A percentile compares a stretch with the other conserved stretches of the same genome.
These are phyloP conservation scores for Crotalus helleri DNA, from an alignment of 2,113 vertebrate genomes.

Conservation along the genomic window DNA sequence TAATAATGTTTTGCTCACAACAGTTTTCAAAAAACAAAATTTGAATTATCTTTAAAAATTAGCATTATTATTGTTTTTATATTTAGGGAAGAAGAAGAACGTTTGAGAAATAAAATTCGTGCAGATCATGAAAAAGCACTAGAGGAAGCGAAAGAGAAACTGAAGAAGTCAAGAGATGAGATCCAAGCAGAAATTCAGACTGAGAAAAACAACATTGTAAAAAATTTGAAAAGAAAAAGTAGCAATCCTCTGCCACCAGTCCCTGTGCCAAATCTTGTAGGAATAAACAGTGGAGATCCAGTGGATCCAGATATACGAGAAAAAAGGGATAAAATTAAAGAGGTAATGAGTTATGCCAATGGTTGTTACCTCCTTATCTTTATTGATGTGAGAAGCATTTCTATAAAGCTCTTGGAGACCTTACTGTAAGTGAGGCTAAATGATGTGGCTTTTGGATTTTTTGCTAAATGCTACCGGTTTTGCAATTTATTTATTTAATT, in stretches of 20 bases:
- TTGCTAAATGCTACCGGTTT: not conserved
- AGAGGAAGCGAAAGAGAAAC: conserved; percentile 97
- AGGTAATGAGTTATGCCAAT: conserved; percentile 74
- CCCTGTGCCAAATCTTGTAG: conserved; percentile 89
- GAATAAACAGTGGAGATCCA: conserved; percentile 87
- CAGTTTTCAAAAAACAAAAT: not conserved
- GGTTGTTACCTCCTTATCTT: not conserved
- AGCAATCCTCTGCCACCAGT: conserved; percentile 84
- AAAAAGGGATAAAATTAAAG: conserved; percentile 95
- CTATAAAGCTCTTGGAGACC: not conserved
- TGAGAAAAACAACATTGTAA: conserved; percentile 87
- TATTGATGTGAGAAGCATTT: not conserved
- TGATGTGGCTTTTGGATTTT: not conserved
- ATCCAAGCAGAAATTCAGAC: conserved; percentile 95
- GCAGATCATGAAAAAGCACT: conserved; percentile 95
- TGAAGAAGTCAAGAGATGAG: conserved; percentile 91
- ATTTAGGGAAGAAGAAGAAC: conserved; percentile 93
- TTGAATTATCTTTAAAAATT: conserved; percentile 30
- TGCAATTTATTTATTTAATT: not conserved
- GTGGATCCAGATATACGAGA: conserved; percentile 82
- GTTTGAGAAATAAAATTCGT: conserved; percentile 93
- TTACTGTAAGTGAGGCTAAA: not conserved
- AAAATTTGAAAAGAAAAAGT: conserved; percentile 86
- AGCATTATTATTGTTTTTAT: conserved; percentile 48
- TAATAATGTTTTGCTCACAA: not conserved